Base-by-base conservation (phyloP, 2,797 vertebrate genomes). In the Caiman crocodilus region DNA sequence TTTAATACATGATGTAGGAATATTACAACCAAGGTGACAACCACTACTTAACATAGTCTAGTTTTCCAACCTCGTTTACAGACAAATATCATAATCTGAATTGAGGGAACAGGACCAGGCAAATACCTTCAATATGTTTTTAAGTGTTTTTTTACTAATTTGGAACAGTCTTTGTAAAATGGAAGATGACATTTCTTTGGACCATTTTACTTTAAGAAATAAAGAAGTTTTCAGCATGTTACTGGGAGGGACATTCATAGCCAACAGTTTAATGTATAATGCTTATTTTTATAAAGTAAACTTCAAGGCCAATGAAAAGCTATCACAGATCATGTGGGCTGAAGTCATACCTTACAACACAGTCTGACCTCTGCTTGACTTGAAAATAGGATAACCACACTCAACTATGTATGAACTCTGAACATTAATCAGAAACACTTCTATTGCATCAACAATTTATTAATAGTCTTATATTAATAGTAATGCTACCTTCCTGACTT, bases 371-470 rank as follows among this genome's bases (percentile, higher is more conserved):
- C 89, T 92, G 79, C 85, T 75, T 96, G 87, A 91, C 95, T 94
- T 97, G 97, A 96, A 97, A 96, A 96, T 96, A 93, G 86, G 91
- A 96, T 94, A 94, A 97, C 94, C 97, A 97, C 96, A 85, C 95
- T 98, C 94, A 97, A 96, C 92, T 97, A 89, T 69, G 90, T 93
- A 92, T 87, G 88, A 97, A 97, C 92, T 93, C 96, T 95, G 95
- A 97, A 97, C 95, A 94, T 91, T 93, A 94, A 94, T 96, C 89
- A 96, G 96, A 96, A 96, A 32, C 87, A 94, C 88, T 96, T 97
- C 96, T 96, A 96, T 94, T 96, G 90, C 94, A 96, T 97, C 96
- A 96, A 97, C 59, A 89, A 95, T 95, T 94, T 97, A 97, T 97
- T 97, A 97, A 95, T 96, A 95, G 96, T 92, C 89, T 96, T 95